phyloP scores from a whole-genome alignment of 2,888 invertebrate species.

The Mayetiola destructor region DNA sequence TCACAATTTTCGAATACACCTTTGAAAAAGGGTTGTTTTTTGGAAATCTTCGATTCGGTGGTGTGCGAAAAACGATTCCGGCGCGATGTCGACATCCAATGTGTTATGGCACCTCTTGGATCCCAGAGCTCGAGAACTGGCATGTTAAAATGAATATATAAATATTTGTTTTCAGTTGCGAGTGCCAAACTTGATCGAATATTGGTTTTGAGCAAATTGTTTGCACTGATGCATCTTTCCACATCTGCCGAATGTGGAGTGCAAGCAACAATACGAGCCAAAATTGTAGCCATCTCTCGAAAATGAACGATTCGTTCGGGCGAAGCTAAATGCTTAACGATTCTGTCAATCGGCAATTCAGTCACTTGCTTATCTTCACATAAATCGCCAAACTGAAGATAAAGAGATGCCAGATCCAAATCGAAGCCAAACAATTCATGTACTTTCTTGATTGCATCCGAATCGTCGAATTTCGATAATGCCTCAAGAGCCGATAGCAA shows the following conservation, averaged over 20 bases:
- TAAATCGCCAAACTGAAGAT: background rate
- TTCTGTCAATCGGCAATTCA: background rate
- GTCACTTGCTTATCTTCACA: background rate
- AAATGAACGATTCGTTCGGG: background rate
- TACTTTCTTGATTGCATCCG: background rate
- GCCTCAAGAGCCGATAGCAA: background rate
- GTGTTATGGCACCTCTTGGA: background rate
- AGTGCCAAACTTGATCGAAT: background rate
- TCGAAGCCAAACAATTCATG: background rate
- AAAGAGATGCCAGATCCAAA: background rate
- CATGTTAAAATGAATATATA: background rate
- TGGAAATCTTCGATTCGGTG: background rate
- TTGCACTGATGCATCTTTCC: background rate
- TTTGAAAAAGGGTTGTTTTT: background rate
- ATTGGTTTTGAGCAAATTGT: background rate
- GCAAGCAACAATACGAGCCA: background rate
- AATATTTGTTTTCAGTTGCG: background rate
- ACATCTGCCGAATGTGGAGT: background rate
- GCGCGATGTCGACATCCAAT: background rate
- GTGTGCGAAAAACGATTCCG: background rate
- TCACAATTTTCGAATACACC: background rate
- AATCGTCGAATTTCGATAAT: background rate
- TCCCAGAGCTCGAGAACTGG: background rate
- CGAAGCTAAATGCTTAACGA: background rate
- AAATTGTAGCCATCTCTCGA: background rate